These are phyloP conservation scores for Acrocephalus kingi DNA, from an alignment of 2,113 vertebrate species.

Conservation along the genomic window DNA sequence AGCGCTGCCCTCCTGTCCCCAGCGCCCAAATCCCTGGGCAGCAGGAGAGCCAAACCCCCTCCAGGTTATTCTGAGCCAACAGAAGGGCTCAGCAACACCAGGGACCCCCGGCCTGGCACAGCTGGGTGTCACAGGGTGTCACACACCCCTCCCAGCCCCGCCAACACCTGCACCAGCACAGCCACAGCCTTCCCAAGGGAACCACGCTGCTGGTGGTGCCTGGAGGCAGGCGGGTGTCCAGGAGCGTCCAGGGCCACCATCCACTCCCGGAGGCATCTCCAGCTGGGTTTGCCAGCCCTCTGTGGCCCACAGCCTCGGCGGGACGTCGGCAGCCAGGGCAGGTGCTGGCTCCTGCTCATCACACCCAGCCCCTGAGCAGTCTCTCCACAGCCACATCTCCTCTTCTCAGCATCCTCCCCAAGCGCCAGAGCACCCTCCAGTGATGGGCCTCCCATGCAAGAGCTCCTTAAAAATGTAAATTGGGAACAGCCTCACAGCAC, in stretches of 20 bases:
- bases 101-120: not conserved
- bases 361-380: fast-evolving
- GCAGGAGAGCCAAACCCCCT: not conserved
- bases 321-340: not conserved
- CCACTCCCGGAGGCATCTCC: not conserved
- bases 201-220: fast-evolving
- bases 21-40: fast-evolving
- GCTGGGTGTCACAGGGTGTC: not conserved
- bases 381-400: not conserved
- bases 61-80: fast-evolving
- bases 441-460: not conserved
- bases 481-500: slow-evolving; percentile 55
- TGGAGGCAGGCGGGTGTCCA: not conserved
- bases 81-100: fast-evolving
- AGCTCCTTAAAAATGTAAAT: slow-evolving; percentile 57
- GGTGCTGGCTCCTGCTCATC: not conserved
- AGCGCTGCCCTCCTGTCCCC: not conserved
- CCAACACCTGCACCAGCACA: not conserved
- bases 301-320: fast-evolving
- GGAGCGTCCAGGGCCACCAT: fast-evolving
- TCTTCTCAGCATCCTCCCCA: not conserved
- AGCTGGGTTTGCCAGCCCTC: not conserved
- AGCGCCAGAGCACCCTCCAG: slow-evolving; percentile 28
- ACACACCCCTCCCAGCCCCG: not conserved
- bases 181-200: not conserved